Evolutionary conservation across 2,113 vertebrate genomes (phyloP).

Genomic region (Elachura formosa): DNA sequence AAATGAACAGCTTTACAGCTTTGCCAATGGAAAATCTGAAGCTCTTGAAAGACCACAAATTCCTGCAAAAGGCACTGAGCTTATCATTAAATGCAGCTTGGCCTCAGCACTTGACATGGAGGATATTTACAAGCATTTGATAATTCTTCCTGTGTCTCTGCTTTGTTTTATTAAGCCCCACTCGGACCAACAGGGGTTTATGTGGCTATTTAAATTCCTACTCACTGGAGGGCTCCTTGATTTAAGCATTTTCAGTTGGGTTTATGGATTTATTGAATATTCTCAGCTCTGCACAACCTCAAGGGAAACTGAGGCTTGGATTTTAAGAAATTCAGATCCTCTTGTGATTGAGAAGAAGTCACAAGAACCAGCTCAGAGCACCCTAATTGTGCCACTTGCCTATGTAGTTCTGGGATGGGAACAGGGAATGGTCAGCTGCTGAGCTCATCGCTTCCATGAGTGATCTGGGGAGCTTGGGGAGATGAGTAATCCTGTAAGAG

Average conservation of each 20-base stretch:
- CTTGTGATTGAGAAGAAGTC: not conserved
- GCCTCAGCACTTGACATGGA: not conserved
- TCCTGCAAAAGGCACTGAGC: not conserved
- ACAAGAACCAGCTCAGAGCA: fast-evolving
- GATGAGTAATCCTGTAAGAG: not conserved
- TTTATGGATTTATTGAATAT: not conserved
- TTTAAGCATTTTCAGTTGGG: not conserved
- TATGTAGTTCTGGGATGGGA: not conserved
- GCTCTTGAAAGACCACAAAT: not conserved
- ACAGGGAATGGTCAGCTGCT: not conserved
- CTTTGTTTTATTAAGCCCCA: not conserved
- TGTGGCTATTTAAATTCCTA: not conserved
- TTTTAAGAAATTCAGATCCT: not conserved
- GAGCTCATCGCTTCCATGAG: not conserved
- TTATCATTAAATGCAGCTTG: not conserved
- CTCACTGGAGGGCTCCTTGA: not conserved
- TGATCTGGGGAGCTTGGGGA: not conserved
- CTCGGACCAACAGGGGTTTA: not conserved
- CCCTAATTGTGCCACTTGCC: not conserved
- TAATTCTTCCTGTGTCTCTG: not conserved
- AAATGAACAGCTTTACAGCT: not conserved
- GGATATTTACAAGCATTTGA: not conserved
- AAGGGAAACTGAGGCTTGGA: not conserved
- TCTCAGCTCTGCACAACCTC: not conserved
- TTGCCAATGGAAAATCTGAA: not conserved